A percentile compares a stretch with the other conserved stretches of the same genome.
Conservation (phyloP, 1,140 invertebrate species). For the Drosophila sechellia region DNA sequence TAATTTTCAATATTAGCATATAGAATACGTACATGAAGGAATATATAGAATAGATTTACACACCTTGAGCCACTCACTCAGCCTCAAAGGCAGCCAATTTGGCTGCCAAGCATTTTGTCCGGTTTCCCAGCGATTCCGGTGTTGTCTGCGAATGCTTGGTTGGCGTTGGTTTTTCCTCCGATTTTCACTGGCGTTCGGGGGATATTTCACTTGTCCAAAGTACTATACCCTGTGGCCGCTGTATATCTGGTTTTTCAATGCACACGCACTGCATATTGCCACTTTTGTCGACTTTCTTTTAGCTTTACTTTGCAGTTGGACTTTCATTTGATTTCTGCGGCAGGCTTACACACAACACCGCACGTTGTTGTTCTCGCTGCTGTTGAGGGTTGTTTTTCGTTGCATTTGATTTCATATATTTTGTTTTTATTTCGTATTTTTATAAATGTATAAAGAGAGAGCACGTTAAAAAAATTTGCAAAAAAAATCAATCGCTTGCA, state of each 20-base stretch:
- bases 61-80: conserved; percentile 51
- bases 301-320: conserved; percentile 25
- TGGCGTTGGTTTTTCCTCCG: conserved; percentile 17
- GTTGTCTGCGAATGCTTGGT: conserved; percentile 13
- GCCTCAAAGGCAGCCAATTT: conserved; percentile 48
- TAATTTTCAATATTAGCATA: neutral
- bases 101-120: conserved; percentile 50
- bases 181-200: conserved; percentile 25
- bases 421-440: conserved; percentile 4
- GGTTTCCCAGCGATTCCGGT: conserved; percentile 19
- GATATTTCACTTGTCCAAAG: conserved; percentile 56
- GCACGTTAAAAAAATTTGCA: conserved; percentile 70
- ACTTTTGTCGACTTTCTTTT: conserved; percentile 32
- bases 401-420: conserved; percentile 1
- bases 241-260: conserved; percentile 38
- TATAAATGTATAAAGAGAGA: conserved; percentile 27
- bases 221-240: conserved; percentile 46
- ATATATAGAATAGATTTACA: conserved; percentile 11
- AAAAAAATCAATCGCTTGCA: conserved; percentile 36
- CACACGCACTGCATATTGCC: conserved; percentile 64
- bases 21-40: neutral
- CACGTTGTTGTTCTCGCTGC: conserved; percentile 59
- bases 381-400: conserved; percentile 16
- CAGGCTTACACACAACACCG: conserved; percentile 72
- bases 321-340: conserved; percentile 42